Evolutionary conservation across 2,797 vertebrate genomes (phyloP).

Genomic region (Yasuhikotakia modesta): DNA sequence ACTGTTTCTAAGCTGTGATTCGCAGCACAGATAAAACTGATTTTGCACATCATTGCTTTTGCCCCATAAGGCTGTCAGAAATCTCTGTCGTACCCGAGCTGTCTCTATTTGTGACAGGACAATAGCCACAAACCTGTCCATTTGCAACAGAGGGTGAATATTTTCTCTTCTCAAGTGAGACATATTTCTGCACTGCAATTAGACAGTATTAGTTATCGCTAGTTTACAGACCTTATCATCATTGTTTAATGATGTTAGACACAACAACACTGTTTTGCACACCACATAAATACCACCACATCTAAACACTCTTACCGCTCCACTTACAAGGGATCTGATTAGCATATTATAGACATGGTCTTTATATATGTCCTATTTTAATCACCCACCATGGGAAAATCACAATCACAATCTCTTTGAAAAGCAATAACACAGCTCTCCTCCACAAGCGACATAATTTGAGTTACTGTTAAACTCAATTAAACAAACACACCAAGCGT

Average conservation of each 20-base stretch:
- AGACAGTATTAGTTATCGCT: not conserved
- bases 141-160: conserved; percentile 7
- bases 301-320: no score
- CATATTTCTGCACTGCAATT: not conserved
- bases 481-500: not conserved
- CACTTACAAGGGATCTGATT: no score
- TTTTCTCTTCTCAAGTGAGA: conserved; percentile 1
- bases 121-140: conserved; percentile 28
- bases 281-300: no score
- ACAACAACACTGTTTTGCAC: not conserved
- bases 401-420: not conserved
- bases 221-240: not conserved
- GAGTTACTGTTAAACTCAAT: not conserved
- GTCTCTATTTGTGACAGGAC: conserved; percentile 20
- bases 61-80: conserved; percentile 11
- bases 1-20: conserved; percentile 20
- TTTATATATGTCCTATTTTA: not conserved
- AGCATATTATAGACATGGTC: not conserved
- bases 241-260: not conserved
- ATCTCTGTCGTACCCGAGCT: conserved; percentile 35
- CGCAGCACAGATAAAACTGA: conserved; percentile 20
- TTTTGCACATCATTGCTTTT: conserved; percentile 45
- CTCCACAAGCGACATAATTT: not conserved
- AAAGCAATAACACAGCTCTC: not conserved
- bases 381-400: not conserved